phyloP scores from a whole-genome alignment of 2,888 invertebrate species.

The Aricia artaxerxes region DNA sequence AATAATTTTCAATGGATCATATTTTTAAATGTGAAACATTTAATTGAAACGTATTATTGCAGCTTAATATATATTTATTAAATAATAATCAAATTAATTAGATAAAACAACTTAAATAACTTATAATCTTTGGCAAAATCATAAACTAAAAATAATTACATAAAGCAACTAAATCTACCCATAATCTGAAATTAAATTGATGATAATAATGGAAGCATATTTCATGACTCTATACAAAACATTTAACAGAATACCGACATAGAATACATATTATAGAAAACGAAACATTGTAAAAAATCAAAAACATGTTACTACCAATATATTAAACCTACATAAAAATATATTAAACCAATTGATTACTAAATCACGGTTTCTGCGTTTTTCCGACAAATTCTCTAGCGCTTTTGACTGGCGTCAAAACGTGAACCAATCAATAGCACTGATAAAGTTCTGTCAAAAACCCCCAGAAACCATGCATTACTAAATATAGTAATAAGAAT shows the following conservation, averaged over 20 bases:
- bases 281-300: neutral
- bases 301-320: neutral
- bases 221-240: neutral
- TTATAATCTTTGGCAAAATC: constrained; percentile 29
- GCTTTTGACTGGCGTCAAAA: neutral
- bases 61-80: constrained; percentile 8
- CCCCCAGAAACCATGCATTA: neutral
- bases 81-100: constrained; percentile 11
- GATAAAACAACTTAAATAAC: constrained; percentile 18
- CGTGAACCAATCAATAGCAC: no score
- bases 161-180: neutral
- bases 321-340: no score
- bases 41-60: constrained; percentile 21
- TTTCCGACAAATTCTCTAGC: no score
- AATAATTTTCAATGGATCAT: neutral
- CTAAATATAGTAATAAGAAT: no score
- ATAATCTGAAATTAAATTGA: neutral
- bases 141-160: constrained; percentile 14
- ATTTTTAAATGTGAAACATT: neutral
- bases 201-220: constrained; percentile 14
- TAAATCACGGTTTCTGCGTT: no score
- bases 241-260: neutral
- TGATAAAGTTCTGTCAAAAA: neutral
- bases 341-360: no score
- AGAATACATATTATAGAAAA: neutral